phyloP scores from a whole-genome alignment of 2,113 vertebrate species.

The Cheirogaleus medius region DNA sequence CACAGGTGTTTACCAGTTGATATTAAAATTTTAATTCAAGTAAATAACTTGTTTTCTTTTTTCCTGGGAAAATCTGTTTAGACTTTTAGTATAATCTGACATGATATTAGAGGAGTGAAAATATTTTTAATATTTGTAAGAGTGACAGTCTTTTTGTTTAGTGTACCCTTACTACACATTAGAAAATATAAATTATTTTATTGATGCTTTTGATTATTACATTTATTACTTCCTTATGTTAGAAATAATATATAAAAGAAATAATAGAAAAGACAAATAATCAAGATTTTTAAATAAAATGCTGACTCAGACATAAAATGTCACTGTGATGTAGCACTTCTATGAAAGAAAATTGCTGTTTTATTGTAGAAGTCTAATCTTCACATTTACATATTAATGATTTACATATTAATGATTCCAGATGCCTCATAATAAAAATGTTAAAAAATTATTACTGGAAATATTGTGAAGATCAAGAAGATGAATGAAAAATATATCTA shows the following conservation, averaged over 20 bases:
- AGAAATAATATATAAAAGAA: neutral
- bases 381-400: conserved; percentile 53
- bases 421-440: conserved; percentile 13
- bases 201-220: neutral
- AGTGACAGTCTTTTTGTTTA: neutral
- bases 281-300: neutral
- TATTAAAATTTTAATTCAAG: neutral
- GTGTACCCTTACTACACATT: neutral
- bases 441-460: conserved; percentile 62
- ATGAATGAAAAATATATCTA: conserved; percentile 17
- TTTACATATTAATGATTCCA: conserved; percentile 70
- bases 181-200: neutral
- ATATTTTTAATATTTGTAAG: neutral
- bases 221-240: neutral
- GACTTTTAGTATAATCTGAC: neutral
- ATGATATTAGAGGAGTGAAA: neutral
- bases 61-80: neutral
- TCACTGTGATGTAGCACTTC: neutral
- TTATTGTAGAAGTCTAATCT: conserved; percentile 55
- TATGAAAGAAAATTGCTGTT: neutral
- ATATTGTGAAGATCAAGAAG: conserved; percentile 61
- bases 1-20: neutral
- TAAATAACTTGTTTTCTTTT: neutral
- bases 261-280: neutral
- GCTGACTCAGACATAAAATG: neutral